Base-by-base conservation (phyloP, 2,888 invertebrate species). In the Hoplodrina ambigua region DNA sequence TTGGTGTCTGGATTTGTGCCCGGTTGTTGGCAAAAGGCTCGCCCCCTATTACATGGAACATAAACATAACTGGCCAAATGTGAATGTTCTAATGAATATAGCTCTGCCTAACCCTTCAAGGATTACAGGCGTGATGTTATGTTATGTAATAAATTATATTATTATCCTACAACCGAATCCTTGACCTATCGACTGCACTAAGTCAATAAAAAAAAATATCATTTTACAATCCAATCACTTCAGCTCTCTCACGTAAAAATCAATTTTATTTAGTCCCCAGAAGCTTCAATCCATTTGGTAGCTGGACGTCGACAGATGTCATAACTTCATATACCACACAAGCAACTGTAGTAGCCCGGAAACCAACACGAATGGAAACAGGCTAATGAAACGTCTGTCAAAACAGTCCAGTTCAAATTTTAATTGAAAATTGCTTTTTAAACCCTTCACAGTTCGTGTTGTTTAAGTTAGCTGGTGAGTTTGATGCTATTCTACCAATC, bases 301-400 rank as follows among this genome's bases (percentile, higher is more conserved):
- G 41, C 49, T 37, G 30, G 44, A 58, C 52, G 20, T 41, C 53
- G 65, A 81, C 69, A 72, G 52, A 30, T 72, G 72, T 61, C 57
- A 59, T 65, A 70, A 81, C 64, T 70, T 72, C 75, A 71, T 50
- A 73, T 56, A 69, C 53, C 58, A 75, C 60, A 62, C 63, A 54
- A 67, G 69, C 75, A 72, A 67, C 76, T 20, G 33, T 41, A 25
- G 61, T 66, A 65, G 61, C n/a, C 54, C 73, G 80, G 77, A 83
- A 85, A 85, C 81, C 78, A 72, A 85, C 83, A 71, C 78, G 77
- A 89, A 87, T 87, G 88, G 86, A 93, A 93, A 87, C 91, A 88
- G 94, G 94, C 93, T 94, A 95, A 95, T 95, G 93, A 94, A 95
- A 94, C 84, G 94, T 94, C 95, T 92, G 92, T 95, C 94, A 94